A percentile compares a stretch with the other conserved stretches of the same genome.
phyloP scores from a whole-genome alignment of 2,888 invertebrate species.

The Coleophora deauratella region DNA sequence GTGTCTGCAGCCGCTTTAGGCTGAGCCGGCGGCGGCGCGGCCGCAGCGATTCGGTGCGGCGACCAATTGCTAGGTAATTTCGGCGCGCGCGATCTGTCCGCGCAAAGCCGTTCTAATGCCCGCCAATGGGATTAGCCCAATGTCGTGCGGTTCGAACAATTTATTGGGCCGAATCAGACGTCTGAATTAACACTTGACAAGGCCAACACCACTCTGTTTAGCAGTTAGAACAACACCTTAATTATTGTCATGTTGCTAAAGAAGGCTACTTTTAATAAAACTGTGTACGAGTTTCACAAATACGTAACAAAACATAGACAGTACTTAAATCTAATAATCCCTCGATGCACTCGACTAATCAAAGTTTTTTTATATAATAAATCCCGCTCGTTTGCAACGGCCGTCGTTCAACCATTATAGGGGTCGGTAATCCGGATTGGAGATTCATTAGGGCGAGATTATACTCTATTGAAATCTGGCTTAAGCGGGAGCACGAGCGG shows the following conservation, averaged over 20 bases:
- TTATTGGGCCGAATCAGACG: slow-evolving; percentile 60
- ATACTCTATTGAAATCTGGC: slow-evolving; percentile 74
- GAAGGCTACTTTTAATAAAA: too few relatives aligned
- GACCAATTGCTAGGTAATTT: slow-evolving; percentile 74
- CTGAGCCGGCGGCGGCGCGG: slow-evolving; percentile 65
- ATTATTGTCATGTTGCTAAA: too few relatives aligned
- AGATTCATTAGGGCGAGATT: slow-evolving; percentile 75
- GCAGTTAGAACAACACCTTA: too few relatives aligned
- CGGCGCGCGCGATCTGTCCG: slow-evolving; percentile 67
- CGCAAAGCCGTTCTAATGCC: slow-evolving; percentile 69
- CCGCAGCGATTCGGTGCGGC: slow-evolving; percentile 64
- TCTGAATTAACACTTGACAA: slow-evolving; percentile 36
- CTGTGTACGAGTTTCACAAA: too few relatives aligned
- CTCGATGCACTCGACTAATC: slow-evolving; percentile 43
- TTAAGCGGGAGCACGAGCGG: slow-evolving; percentile 47
- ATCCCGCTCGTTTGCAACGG: slow-evolving; percentile 54
- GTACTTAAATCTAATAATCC: slow-evolving; percentile 9
- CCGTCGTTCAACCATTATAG: slow-evolving; percentile 53
- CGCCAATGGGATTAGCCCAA: slow-evolving; percentile 69
- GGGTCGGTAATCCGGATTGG: slow-evolving; percentile 69
- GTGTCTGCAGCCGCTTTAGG: slow-evolving; percentile 75
- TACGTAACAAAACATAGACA: too few relatives aligned
- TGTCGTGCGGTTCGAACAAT: slow-evolving; percentile 61
- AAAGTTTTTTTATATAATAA: slow-evolving; percentile 56
- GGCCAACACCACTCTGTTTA: background rate